Evolutionary conservation across 2,113 vertebrate genomes (phyloP).

Genomic region (Eurypyga helias): DNA sequence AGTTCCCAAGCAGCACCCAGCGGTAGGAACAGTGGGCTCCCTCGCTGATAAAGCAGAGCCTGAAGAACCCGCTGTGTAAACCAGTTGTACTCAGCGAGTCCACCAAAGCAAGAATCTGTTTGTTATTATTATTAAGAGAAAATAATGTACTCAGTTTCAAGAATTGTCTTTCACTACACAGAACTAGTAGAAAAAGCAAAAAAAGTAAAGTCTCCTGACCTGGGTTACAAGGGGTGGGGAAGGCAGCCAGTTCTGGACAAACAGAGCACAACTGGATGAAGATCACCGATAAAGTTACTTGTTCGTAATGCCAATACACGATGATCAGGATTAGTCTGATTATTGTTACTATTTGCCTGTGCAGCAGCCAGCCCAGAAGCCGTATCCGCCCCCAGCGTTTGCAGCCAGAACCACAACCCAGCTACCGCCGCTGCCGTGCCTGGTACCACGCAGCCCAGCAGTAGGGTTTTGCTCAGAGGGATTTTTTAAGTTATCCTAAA

Average conservation of each 20-base stretch:
- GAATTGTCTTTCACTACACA: neutral
- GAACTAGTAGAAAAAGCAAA: neutral
- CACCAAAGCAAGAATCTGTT: neutral
- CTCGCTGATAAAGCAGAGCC: neutral
- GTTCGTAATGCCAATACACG: fast-evolving
- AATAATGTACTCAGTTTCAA: fast-evolving
- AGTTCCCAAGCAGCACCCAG: constrained; percentile 9
- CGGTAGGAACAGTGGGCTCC: neutral
- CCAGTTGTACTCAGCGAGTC: neutral
- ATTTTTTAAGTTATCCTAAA: neutral
- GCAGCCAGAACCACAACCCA: neutral
- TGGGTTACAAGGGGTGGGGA: fast-evolving
- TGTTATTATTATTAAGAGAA: neutral
- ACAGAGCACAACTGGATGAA: fast-evolving
- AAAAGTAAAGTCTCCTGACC: neutral
- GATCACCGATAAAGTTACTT: neutral
- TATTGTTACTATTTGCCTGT: neutral
- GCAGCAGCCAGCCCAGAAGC: neutral
- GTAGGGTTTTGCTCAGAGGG: neutral
- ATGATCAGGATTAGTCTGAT: neutral
- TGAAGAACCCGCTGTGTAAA: neutral
- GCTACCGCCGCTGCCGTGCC: fast-evolving
- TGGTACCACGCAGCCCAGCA: fast-evolving
- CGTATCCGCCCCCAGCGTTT: fast-evolving
- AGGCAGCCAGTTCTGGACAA: neutral